These are phyloP conservation scores for Podargus strigoides DNA, from an alignment of 2,797 vertebrate species.

Conservation along the genomic window DNA sequence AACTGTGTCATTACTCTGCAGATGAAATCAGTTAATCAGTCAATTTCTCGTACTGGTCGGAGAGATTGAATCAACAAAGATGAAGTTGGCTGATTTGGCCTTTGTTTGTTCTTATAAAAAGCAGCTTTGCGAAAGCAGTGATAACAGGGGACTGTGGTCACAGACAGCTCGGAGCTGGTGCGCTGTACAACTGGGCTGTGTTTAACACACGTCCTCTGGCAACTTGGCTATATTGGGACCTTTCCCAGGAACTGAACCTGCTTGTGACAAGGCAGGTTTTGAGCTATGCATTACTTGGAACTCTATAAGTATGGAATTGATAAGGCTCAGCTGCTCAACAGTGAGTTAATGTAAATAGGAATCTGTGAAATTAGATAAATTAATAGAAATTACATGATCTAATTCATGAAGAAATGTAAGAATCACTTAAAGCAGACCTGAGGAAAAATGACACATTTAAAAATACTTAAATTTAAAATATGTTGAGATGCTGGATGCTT, in stretches of 20 bases:
- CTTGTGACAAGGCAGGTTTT: not conserved
- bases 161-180: not conserved
- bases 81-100: not conserved
- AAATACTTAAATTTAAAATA: not conserved
- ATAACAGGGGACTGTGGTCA: not conserved
- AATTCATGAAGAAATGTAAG: not conserved
- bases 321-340: not conserved
- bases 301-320: not conserved
- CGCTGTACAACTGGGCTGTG: not conserved
- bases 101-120: not conserved
- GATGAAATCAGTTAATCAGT: not conserved
- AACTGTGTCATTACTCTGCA: not conserved
- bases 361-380: not conserved
- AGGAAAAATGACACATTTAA: not conserved
- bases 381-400: not conserved
- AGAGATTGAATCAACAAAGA: not conserved
- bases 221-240: not conserved
- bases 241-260: not conserved
- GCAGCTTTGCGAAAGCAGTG: not conserved
- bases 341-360: not conserved
- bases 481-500: not conserved
- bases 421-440: not conserved
- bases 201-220: not conserved
- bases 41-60: not conserved
- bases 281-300: not conserved